Evolutionary conservation across 2,113 vertebrate genomes (phyloP), one percentile per base, ranked within the genome.

Genomic region (Carlito syrichta): DNA sequence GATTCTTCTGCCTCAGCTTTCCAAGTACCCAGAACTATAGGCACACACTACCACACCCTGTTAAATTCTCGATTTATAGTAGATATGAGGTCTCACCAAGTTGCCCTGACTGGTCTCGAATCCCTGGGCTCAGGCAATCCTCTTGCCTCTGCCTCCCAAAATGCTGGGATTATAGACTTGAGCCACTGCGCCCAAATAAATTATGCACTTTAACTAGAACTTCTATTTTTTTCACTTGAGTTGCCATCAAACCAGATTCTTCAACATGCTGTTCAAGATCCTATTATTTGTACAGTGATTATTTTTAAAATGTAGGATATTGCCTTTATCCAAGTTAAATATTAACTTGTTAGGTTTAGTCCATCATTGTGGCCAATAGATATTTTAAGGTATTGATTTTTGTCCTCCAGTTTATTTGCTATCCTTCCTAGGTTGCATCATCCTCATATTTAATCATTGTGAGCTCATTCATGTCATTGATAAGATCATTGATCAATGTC

Each of bases 401-500:
- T 89, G 58, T 69, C 40, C 66, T 91, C 40, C 35, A 85, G 14
- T 92, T 19, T 93, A 86, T 96, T 94, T 96, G 63, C 60, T 90
- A 25, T 86, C 62, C 66, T 95, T 96, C 20, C 48, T 76, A 43
- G 10, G 19, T 79, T 89, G 74, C 83, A 12, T 48, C 11, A 79
- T 83, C 78, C 43, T 94, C 63, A 76, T 94, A 91, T 83, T 95
- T 96, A 96, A 94, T 97, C 95, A 90, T 45, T 71, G 35, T 83
- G 25, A 54, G 81, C 56, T 84, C 78, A 79, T 95, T 27, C 77
- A 54, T 91, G 73, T 95, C 96, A 95, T 69, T 94, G 88, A 89
- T 93, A 93, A 91, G 73, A 94, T 91, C 56, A 0, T 96, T 86
- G 50, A 94, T 98, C 97, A 97, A 56, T 95, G 89, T 96, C 96